phyloP scores from a whole-genome alignment of 23 tunicate species.

The Corella eumyota region DNA sequence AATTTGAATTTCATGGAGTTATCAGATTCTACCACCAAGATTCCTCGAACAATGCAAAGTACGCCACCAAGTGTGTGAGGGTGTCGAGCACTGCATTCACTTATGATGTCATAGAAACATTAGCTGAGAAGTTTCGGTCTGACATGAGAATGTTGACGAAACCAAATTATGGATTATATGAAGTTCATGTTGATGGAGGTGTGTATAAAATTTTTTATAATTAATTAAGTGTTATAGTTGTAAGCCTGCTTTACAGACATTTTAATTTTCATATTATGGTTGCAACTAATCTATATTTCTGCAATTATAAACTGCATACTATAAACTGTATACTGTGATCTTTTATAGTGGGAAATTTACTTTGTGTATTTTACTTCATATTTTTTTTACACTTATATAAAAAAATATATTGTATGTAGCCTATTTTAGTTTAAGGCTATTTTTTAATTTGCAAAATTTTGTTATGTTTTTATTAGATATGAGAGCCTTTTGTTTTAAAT shows the following conservation, averaged over 20 bases:
- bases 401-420: too few relatives aligned
- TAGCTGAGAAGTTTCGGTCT: conserved; percentile 71
- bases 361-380: too few relatives aligned
- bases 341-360: too few relatives aligned
- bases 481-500: too few relatives aligned
- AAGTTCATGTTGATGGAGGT: conserved; percentile 80
- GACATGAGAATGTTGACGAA: conserved; percentile 94
- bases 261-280: too few relatives aligned
- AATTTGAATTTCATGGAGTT: conserved; percentile 73
- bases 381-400: too few relatives aligned
- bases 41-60: conserved; percentile 58
- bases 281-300: too few relatives aligned
- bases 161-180: conserved; percentile 70
- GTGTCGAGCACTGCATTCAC: conserved; percentile 75
- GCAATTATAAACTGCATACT: too few relatives aligned
- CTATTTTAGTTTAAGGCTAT: too few relatives aligned
- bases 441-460: too few relatives aligned
- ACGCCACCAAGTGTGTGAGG: conserved; percentile 91
- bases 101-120: conserved; percentile 56
- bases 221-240: conserved; percentile 1
- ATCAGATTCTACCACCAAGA: conserved; percentile 90
- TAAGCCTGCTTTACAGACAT: background rate
- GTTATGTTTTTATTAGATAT: too few relatives aligned
- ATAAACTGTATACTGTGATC: too few relatives aligned
- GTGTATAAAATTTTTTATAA: background rate